Conservation (phyloP, 2,113 vertebrate species). For the Corythornis vintsioides region DNA sequence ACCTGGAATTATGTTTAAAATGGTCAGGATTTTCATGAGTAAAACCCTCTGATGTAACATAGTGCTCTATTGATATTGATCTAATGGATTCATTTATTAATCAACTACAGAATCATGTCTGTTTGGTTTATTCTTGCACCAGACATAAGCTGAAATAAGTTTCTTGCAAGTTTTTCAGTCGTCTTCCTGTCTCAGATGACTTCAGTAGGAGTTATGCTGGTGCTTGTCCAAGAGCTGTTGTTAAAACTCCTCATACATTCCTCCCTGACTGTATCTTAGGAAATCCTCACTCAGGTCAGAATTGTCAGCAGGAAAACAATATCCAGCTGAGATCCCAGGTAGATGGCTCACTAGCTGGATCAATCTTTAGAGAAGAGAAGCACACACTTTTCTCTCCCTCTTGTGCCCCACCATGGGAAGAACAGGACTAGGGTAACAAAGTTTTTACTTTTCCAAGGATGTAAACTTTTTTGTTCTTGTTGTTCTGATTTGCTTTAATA, state of each 20-base stretch:
- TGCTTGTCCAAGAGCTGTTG: background rate
- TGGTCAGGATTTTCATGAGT: background rate
- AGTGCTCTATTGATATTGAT: background rate
- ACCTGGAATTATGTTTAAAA: background rate
- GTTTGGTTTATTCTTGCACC: background rate
- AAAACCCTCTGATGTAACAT: background rate
- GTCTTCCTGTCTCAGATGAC: background rate
- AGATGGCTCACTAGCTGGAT: background rate
- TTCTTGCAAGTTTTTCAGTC: background rate
- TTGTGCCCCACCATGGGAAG: background rate
- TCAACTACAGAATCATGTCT: background rate
- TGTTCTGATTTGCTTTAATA: background rate
- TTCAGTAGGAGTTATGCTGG: background rate
- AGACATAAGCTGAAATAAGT: background rate
- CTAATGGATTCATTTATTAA: background rate
- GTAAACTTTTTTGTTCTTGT: accelerated
- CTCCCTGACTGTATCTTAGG: background rate
- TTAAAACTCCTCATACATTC: background rate
- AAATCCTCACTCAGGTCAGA: background rate
- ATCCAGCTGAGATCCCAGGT: background rate
- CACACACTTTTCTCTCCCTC: background rate
- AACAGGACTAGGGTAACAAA: background rate
- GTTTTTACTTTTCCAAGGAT: background rate
- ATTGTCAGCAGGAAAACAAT: background rate
- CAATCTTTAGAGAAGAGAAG: background rate